A percentile compares a stretch with the other conserved stretches of the same genome.
Conservation (phyloP, 1,140 invertebrate genomes). For the Ruditapes philippinarum region DNA sequence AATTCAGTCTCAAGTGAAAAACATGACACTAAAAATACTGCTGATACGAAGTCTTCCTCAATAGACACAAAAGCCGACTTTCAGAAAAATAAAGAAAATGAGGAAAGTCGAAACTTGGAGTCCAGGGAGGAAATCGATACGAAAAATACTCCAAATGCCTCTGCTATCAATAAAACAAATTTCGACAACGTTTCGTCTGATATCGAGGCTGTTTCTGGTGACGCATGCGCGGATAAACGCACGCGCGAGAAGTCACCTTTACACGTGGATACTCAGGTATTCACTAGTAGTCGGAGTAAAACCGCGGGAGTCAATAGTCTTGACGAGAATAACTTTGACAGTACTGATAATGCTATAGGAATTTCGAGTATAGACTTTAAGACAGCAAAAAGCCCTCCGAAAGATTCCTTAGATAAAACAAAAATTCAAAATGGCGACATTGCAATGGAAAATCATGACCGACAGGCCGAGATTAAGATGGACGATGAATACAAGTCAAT, state of each 20-base stretch:
- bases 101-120: constrained; percentile 21
- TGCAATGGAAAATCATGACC: background rate
- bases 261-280: constrained; percentile 63
- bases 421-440: constrained; percentile 50
- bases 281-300: constrained; percentile 60
- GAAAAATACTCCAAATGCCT: constrained; percentile 14
- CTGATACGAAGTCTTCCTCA: background rate
- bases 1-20: background rate
- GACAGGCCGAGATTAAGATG: background rate
- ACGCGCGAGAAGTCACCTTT: constrained; percentile 22
- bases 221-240: constrained; percentile 20
- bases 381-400: constrained; percentile 30
- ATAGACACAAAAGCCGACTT: background rate
- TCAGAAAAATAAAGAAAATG: constrained; percentile 24
- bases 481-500: background rate
- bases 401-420: constrained; percentile 9
- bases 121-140: background rate
- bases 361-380: constrained; percentile 24
- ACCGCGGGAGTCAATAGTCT: constrained; percentile 53
- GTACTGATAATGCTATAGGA: background rate
- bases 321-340: constrained; percentile 5
- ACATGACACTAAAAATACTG: background rate
- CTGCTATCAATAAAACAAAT: constrained; percentile 44
- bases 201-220: constrained; percentile 8
- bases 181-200: constrained; percentile 53